Evolutionary conservation across 2,888 invertebrate genomes (phyloP).

Genomic region (Resseliella maxima): DNA sequence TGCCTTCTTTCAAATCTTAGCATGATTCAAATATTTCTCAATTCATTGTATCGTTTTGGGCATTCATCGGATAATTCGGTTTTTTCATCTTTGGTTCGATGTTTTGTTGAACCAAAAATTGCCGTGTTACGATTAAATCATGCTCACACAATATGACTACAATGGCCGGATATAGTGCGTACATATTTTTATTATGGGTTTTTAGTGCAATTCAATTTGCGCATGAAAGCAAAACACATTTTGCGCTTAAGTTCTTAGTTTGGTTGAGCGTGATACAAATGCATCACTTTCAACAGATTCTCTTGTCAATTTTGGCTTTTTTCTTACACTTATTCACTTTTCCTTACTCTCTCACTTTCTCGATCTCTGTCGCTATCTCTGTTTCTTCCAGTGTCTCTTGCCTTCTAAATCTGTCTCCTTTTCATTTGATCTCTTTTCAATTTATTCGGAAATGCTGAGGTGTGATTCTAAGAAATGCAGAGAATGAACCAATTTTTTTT

Average conservation of each 20-base stretch:
- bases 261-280: constrained; percentile 56
- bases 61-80: constrained; percentile 31
- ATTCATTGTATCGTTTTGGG: not conserved
- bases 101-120: not conserved
- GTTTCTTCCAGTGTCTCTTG: no score
- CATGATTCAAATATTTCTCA: not conserved
- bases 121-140: constrained; percentile 45
- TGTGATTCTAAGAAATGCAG: constrained; percentile 3
- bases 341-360: no score
- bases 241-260: constrained; percentile 56
- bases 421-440: not conserved
- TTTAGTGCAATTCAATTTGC: constrained; percentile 55
- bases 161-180: constrained; percentile 21
- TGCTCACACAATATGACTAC: not conserved
- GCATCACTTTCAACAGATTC: no score
- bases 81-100: not conserved
- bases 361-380: no score
- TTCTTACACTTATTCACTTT: no score
- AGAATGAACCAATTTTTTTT: no score
- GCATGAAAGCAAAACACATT: constrained; percentile 56
- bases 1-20: not conserved
- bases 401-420: not conserved
- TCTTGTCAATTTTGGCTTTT: not conserved
- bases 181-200: constrained; percentile 15
- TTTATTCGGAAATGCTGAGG: not conserved